phyloP scores from a whole-genome alignment of 2,888 invertebrate genomes.

The Diadegma fenestrale region DNA sequence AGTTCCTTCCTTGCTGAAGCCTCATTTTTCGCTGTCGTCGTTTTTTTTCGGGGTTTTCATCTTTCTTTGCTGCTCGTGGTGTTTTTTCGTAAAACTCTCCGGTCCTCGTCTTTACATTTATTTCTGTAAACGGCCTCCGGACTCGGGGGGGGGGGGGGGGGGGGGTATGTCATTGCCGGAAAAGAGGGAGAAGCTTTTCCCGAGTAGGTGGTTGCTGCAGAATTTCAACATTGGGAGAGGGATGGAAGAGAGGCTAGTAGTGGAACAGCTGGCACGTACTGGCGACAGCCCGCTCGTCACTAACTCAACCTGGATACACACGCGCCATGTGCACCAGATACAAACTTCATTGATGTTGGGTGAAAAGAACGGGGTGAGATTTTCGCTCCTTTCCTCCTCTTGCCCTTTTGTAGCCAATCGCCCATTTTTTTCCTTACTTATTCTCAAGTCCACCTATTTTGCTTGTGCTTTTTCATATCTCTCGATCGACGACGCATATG shows the following conservation, averaged over 20 bases:
- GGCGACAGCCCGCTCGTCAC: slow-evolving; percentile 84
- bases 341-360: slow-evolving; percentile 84
- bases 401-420: slow-evolving; percentile 63
- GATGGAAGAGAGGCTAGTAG: slow-evolving; percentile 76
- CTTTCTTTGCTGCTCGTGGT: not conserved
- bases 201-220: slow-evolving; percentile 55
- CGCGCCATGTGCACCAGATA: slow-evolving; percentile 84
- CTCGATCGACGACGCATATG: not conserved
- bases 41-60: not conserved
- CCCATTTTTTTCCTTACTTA: slow-evolving; percentile 8
- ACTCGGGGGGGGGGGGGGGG: slow-evolving; percentile 7
- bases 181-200: slow-evolving; percentile 35
- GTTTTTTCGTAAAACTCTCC: not conserved
- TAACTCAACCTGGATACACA: slow-evolving; percentile 83
- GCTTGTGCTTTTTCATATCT: slow-evolving; percentile 4
- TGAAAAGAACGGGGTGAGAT: slow-evolving; percentile 77
- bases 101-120: not conserved
- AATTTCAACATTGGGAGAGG: slow-evolving; percentile 44
- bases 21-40: no score
- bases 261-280: slow-evolving; percentile 83
- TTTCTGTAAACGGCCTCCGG: not conserved
- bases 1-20: not conserved
- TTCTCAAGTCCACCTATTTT: not conserved
- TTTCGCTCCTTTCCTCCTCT: slow-evolving; percentile 77
- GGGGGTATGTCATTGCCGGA: slow-evolving; percentile 32